Percentiles rank a stretch among this genome's conserved stretches.
Evolutionary conservation across 2,113 vertebrate species (phyloP).

Genomic region (Anolis sagrei): DNA sequence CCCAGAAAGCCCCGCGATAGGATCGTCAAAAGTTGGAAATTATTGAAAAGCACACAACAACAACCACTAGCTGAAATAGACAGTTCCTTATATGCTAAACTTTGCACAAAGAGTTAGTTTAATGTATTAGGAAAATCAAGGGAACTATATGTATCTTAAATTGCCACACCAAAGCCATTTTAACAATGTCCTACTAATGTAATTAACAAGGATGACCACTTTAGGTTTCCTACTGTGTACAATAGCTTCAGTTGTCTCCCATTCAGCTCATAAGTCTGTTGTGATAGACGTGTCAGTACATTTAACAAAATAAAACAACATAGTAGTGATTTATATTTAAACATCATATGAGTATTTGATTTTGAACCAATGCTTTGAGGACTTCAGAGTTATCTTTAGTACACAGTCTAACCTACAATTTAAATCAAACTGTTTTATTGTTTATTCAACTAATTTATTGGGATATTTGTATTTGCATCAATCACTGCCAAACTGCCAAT

Average conservation of each 20-base stretch:
- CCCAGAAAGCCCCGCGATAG: no score
- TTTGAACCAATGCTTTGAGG: not conserved
- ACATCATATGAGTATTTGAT: conserved; percentile 12
- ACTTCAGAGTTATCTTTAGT: not conserved
- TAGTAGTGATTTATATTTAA: no score
- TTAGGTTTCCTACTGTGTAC: not conserved
- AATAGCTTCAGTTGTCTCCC: conserved; percentile 7
- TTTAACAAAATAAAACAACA: conserved; percentile 14
- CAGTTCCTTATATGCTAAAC: not conserved
- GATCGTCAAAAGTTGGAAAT: no score
- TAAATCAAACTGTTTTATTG: not conserved
- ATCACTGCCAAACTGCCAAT: conserved; percentile 52
- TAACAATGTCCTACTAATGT: not conserved
- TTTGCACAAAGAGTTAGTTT: not conserved
- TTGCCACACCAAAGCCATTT: not conserved
- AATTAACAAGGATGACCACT: not conserved
- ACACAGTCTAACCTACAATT: not conserved
- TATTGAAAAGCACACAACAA: no score
- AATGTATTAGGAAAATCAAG: not conserved
- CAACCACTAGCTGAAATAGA: not conserved
- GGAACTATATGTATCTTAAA: not conserved
- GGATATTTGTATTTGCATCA: conserved; percentile 38
- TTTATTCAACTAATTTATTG: not conserved
- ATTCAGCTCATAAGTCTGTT: conserved; percentile 16
- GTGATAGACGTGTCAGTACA: not conserved